A percentile compares a stretch with the other conserved stretches of the same genome.
phyloP scores from a whole-genome alignment of 2,113 vertebrate genomes.

The Hippocampus guttulatus region DNA sequence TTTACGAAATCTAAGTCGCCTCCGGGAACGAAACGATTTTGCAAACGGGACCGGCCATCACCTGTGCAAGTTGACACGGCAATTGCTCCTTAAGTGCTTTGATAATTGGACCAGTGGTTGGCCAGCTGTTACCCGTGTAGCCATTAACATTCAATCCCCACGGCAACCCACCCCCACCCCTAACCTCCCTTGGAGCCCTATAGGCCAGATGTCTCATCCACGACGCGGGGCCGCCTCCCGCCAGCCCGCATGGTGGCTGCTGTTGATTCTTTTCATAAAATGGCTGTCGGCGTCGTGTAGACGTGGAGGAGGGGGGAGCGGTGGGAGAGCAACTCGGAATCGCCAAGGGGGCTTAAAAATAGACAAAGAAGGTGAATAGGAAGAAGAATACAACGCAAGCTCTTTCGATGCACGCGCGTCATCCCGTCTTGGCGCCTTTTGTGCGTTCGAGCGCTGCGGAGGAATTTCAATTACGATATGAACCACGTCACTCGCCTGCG shows the following conservation, averaged over 20 bases:
- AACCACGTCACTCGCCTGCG: slow-evolving; percentile 25
- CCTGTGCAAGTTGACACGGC: slow-evolving; percentile 32
- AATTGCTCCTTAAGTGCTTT: slow-evolving; percentile 19
- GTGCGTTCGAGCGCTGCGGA: slow-evolving; percentile 18
- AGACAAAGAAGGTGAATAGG: slow-evolving; percentile 37
- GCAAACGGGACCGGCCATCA: slow-evolving; percentile 14
- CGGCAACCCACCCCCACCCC: neutral
- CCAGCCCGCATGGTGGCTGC: slow-evolving; percentile 6
- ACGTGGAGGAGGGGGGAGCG: slow-evolving; percentile 16
- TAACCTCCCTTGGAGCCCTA: neutral
- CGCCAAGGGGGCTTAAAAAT: slow-evolving; percentile 41
- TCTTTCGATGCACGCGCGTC: neutral
- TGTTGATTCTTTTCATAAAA: slow-evolving; percentile 22
- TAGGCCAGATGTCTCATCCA: slow-evolving; percentile 22
- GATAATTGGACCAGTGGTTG: slow-evolving; percentile 15
- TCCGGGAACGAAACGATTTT: slow-evolving; percentile 32
- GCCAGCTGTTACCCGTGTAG: slow-evolving; percentile 46
- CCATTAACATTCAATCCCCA: slow-evolving; percentile 23
- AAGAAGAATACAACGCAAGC: slow-evolving; percentile 10
- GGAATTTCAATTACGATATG: neutral
- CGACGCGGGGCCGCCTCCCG: slow-evolving; percentile 4
- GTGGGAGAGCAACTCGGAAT: neutral
- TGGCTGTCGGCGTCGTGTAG: slow-evolving; percentile 25
- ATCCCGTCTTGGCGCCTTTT: slow-evolving; percentile 25
- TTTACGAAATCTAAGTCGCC: slow-evolving; percentile 15